Base-by-base conservation (phyloP, 2,113 vertebrate genomes). In the Paratilapia polleni region DNA sequence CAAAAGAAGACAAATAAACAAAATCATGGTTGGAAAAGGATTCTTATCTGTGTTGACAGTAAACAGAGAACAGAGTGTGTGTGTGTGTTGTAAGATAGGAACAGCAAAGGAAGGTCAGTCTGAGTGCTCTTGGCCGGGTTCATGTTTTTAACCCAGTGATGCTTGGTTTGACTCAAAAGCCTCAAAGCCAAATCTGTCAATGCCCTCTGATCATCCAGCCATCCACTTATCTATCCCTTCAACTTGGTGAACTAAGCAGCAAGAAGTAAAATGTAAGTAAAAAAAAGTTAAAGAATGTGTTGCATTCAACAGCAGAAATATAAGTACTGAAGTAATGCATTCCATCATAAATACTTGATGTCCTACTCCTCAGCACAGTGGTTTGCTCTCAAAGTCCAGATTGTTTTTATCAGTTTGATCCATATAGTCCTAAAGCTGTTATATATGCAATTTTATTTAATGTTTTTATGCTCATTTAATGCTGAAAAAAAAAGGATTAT, bases 11-110 rank as follows among this genome's bases (percentile, higher is more conserved):
- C 34, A 80, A 90, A 73, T 52, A 73, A 73, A 87, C 62, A 68
- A 6, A 80, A 77, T 76, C 20, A 52, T 0, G 6, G 77, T 61
- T 49, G 73, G 52, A 78, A 75, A 62, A 80, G 63, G 56, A 22
- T 47, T 88, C 82, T 88, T 19, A 84, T 86, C 61, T 41, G 54
- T 77, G 79, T 88, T 87, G 86, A 58, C 76, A 31, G 82, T 85
- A 87, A 94, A 88, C 88, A 77, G 47, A 80, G 75, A 74, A 66
- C 61, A 78, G 68, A 82, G 79, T 62, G 47, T 73, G 26, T 73
- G 43, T 73, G 89, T 73, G 26, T 73, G 43, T 73, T 88, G 62
- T 24, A n/a, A 47, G 22, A 36, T 62, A 52, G 14, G 6, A 63
- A 1, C 43, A n/a, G 77, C 5, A 57, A 47, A 24, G 66, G 66